Percentiles rank a stretch among this genome's conserved stretches.
phyloP scores from a whole-genome alignment of 2,797 vertebrate genomes.

The Erethizon dorsatum region DNA sequence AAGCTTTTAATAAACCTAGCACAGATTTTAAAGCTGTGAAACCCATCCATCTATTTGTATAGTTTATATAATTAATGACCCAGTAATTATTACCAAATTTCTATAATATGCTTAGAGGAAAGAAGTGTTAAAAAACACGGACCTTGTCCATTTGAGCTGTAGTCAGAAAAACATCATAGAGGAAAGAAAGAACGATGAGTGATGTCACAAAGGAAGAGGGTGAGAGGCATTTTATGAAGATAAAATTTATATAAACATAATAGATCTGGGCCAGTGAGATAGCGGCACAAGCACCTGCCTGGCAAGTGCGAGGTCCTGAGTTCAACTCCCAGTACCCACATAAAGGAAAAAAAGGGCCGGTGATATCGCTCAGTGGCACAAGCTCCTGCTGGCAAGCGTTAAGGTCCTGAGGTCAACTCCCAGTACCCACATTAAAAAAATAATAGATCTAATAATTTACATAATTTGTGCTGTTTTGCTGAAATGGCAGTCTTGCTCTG shows the following conservation, averaged over 20 bases:
- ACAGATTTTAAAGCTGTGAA: not conserved
- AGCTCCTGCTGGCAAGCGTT: too few species aligned
- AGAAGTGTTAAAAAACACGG: not conserved
- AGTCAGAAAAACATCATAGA: not conserved
- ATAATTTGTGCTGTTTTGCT: not conserved
- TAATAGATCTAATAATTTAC: not conserved
- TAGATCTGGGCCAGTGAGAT: not conserved
- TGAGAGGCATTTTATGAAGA: not conserved
- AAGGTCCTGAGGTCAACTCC: too few species aligned
- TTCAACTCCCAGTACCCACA: too few species aligned
- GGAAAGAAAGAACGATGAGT: not conserved
- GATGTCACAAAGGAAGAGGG: not conserved
- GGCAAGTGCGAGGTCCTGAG: too few species aligned
- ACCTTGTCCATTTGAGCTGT: not conserved
- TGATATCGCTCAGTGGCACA: too few species aligned
- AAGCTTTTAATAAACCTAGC: not conserved
- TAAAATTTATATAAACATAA: not conserved
- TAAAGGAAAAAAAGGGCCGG: too few species aligned
- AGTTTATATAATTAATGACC: not conserved
- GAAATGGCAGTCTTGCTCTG: not conserved
- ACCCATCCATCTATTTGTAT: not conserved
- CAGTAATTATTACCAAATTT: not conserved
- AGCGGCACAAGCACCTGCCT: too few species aligned
- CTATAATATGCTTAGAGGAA: not conserved
- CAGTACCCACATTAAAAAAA: too few species aligned